Percentiles rank a stretch among this genome's conserved stretches.
Conservation (phyloP, 2,888 invertebrate species). For the Sepiola atlantica region DNA sequence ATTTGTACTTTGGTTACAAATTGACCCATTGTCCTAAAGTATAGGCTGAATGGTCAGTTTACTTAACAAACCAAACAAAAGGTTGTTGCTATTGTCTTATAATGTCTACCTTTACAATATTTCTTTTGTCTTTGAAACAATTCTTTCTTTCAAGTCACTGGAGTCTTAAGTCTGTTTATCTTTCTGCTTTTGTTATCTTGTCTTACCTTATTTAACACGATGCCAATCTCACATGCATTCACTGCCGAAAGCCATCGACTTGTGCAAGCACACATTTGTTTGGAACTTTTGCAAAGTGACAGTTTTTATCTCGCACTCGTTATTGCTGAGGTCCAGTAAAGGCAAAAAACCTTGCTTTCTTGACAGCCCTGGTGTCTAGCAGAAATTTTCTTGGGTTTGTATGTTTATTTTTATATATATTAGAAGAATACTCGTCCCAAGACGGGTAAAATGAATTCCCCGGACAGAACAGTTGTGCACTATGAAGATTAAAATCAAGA, state of each 20-base stretch:
- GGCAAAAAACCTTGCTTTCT: not conserved
- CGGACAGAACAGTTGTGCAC: too few species aligned
- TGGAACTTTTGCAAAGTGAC: not conserved
- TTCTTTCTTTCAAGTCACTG: not conserved
- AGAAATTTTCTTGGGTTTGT: not conserved
- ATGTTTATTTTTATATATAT: not conserved
- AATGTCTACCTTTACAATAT: conserved; percentile 15
- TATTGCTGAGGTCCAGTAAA: not conserved
- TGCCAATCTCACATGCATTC: not conserved
- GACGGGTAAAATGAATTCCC: not conserved
- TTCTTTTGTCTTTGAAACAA: not conserved
- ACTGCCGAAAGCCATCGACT: not conserved
- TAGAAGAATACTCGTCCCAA: too few species aligned
- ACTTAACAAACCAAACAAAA: not conserved
- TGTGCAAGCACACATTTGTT: not conserved
- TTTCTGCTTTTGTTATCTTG: not conserved
- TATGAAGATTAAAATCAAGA: not conserved
- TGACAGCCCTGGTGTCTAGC: not conserved
- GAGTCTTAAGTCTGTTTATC: not conserved
- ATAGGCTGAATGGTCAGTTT: not conserved
- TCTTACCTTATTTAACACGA: not conserved
- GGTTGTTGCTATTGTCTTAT: not conserved
- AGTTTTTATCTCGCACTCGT: not conserved
- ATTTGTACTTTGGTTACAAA: not conserved
- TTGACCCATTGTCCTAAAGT: not conserved